Evolutionary conservation across 2,888 invertebrate genomes (phyloP).

Genomic region (Rhyacophila evoluta): DNA sequence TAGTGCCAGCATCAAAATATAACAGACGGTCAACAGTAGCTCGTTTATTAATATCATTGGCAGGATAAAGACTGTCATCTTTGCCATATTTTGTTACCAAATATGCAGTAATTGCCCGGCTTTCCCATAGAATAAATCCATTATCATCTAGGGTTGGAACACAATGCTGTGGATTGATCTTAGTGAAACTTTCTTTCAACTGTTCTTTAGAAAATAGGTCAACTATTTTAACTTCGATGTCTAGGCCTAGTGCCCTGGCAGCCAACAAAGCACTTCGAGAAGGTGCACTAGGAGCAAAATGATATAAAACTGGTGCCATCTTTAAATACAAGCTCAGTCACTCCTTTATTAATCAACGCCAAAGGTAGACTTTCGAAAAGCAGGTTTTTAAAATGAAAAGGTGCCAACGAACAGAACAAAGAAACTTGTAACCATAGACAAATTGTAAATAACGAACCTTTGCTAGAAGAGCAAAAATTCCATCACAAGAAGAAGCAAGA

Average conservation of each 20-base stretch:
- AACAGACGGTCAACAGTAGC: constrained; percentile 74
- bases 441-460: too few relatives aligned
- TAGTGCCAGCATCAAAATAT: constrained; percentile 73
- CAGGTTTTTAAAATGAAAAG: too few relatives aligned
- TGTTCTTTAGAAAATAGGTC: constrained; percentile 73
- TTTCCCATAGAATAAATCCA: constrained; percentile 77
- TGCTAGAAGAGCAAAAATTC: too few relatives aligned
- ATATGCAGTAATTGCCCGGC: constrained; percentile 75
- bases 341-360: too few relatives aligned
- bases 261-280: constrained; percentile 73
- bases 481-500: too few relatives aligned
- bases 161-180: constrained; percentile 76
- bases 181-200: constrained; percentile 68
- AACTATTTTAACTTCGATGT: constrained; percentile 66
- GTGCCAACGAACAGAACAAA: too few relatives aligned
- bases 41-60: constrained; percentile 63
- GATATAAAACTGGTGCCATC: constrained; percentile 70
- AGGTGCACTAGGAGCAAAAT: constrained; percentile 73
- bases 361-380: too few relatives aligned
- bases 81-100: constrained; percentile 73
- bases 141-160: constrained; percentile 78
- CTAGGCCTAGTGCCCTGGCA: constrained; percentile 71
- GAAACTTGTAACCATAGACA: too few relatives aligned
- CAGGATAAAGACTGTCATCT: constrained; percentile 73
- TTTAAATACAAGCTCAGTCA: too few relatives aligned